Evolutionary conservation across 2,113 vertebrate species (phyloP).

Genomic region (Platichthys flesus): DNA sequence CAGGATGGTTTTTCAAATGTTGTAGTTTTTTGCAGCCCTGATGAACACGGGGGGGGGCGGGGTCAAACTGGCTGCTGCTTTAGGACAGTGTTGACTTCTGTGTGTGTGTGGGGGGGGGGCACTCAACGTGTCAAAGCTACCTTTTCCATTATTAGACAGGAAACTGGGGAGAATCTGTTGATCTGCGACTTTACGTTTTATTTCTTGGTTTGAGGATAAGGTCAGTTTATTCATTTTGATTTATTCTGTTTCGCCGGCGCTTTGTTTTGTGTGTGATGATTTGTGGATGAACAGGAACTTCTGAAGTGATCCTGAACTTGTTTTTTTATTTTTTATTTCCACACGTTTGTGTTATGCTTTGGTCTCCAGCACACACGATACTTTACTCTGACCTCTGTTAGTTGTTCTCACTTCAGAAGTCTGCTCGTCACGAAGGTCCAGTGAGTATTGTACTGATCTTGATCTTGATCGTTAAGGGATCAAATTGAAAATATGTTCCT

Average conservation of each 20-base stretch:
- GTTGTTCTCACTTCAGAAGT: conserved; percentile 20
- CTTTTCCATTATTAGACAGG: neutral
- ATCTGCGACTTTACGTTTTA: conserved; percentile 15
- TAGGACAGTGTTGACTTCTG: too few relatives aligned
- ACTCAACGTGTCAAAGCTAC: too few relatives aligned
- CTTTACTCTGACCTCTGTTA: neutral
- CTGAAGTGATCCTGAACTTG: neutral
- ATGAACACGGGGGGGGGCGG: neutral
- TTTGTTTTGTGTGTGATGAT: conserved; percentile 12
- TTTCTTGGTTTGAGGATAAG: conserved; percentile 38
- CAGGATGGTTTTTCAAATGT: neutral
- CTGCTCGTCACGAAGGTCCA: neutral
- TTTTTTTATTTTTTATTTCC: neutral
- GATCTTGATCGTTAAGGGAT: neutral
- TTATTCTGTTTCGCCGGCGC: neutral
- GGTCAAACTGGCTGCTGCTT: too few relatives aligned
- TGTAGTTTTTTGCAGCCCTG: neutral
- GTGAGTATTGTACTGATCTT: neutral
- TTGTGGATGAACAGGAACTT: conserved; percentile 19
- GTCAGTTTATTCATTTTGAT: conserved; percentile 20
- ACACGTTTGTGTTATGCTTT: conserved; percentile 13
- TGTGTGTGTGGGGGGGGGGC: too few relatives aligned
- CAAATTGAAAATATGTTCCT: neutral
- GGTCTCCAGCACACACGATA: neutral
- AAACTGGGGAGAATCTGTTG: conserved; percentile 3